Evolutionary conservation across 2,113 vertebrate genomes (phyloP), one percentile per base, ranked within the genome.

Genomic region (Phoenicopterus ruber): DNA sequence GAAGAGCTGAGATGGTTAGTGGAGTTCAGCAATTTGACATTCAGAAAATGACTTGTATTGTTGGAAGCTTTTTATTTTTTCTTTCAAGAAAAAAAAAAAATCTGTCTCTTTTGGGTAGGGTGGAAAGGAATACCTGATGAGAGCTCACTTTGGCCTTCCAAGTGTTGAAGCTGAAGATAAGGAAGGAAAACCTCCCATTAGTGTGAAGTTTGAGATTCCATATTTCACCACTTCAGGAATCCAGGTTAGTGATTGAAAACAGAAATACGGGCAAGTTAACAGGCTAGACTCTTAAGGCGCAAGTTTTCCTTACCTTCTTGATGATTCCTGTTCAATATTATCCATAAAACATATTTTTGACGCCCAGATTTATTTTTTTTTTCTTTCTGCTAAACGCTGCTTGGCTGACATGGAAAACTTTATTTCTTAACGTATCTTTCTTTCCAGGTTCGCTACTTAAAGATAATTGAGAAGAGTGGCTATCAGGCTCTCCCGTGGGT

Each of bases 201-300:
- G 99, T 9, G 99, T 99, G 11, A 99, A 99, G 98, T 99, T 99
- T 86, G 99, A 99, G 97, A 99, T 99, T 94, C 99, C 99, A 0
- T 99, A 99, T 97, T 99, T 99, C 98, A 99, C 99, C 96, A 99
- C 99, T 70, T 99, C 99, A 17, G 99, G 99, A 97, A 99, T 99
- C 95, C 99, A 99, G 99, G 99, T 99, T 46, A 86, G 96, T 86
- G 24, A 6, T 0, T 69, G 50, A 34, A 88, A 61, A 55, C 0
- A 44, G 17, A 63, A 83, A 36, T 13, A 2, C 9, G 40, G 28
- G 8, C 5, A 4, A 44, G 57, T 40, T 19, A 21, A 42, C 10
- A 0, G 14, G 46, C 62, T 13, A 12, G 18, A 3, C 42, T 70
- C 19, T 46, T 44, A 15, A 36, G 40, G 13, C 11, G 0, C 0